Evolutionary conservation across 2,113 vertebrate genomes (phyloP).

Genomic region (Diadophis punctatus): DNA sequence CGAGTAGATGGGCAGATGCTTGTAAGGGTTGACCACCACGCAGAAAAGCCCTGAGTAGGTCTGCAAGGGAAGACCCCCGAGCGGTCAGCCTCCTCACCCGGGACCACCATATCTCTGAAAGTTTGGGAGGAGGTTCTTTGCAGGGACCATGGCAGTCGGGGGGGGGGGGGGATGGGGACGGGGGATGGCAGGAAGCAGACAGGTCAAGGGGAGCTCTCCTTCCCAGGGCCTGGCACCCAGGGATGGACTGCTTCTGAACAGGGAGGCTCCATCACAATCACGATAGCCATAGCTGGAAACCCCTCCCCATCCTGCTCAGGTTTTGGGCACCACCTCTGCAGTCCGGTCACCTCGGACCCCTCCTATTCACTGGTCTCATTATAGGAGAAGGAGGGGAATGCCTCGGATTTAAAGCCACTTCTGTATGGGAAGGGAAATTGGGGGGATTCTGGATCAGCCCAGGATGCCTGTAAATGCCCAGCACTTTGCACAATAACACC

Average conservation of each 20-base stretch:
- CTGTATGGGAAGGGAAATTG: not conserved
- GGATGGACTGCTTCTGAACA: not conserved
- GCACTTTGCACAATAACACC: not conserved
- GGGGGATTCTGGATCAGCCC: not conserved
- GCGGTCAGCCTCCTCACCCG: accelerated
- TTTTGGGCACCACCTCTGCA: not conserved
- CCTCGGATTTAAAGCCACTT: not conserved
- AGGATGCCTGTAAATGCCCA: not conserved
- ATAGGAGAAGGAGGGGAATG: not conserved
- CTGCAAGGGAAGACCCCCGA: conserved; percentile 58
- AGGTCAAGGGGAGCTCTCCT: not conserved
- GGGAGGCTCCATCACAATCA: not conserved
- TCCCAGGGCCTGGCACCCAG: not conserved
- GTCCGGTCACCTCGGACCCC: not conserved
- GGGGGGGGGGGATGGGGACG: no score
- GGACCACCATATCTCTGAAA: no score
- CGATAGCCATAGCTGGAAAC: not conserved
- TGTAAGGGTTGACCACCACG: conserved; percentile 94
- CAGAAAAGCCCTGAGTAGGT: conserved; percentile 97
- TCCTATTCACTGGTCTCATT: not conserved
- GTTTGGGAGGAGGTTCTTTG: not conserved
- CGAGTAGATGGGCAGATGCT: conserved; percentile 93
- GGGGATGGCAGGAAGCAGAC: not conserved
- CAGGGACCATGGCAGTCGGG: not conserved
- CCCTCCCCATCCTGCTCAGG: not conserved